A percentile compares a stretch with the other conserved stretches of the same genome.
phyloP scores from a whole-genome alignment of 2,113 vertebrate species.

The Anguilla rostrata region DNA sequence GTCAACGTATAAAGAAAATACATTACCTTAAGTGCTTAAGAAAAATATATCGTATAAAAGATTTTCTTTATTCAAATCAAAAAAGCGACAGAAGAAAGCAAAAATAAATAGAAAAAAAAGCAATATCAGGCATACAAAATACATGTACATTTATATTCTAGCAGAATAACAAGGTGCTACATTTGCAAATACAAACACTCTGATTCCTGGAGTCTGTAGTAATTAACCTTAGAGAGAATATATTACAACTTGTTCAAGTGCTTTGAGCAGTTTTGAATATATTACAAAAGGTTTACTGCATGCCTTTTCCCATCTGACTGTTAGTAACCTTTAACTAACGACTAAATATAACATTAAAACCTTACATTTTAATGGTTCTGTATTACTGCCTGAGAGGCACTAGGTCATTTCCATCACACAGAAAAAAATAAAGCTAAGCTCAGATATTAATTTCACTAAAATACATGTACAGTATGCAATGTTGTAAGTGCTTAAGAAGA shows the following conservation, averaged over 20 bases:
- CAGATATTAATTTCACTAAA: constrained; percentile 7
- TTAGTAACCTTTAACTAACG: constrained; percentile 1
- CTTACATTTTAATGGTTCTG: constrained; percentile 17
- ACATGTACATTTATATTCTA: constrained; percentile 41
- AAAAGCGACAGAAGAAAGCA: constrained; percentile 31
- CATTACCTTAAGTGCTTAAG: constrained; percentile 32
- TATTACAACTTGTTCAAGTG: constrained; percentile 60
- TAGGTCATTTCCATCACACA: constrained; percentile 9
- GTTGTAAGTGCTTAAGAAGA: constrained; percentile 37
- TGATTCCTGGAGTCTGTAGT: constrained; percentile 18
- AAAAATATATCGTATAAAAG: constrained; percentile 13
- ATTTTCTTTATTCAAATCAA: constrained; percentile 18
- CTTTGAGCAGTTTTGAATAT: constrained; percentile 37
- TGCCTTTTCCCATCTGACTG: not conserved
- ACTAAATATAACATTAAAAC: constrained; percentile 2
- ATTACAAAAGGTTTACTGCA: constrained; percentile 26
- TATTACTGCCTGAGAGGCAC: not conserved
- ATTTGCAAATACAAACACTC: constrained; percentile 21
- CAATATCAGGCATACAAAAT: constrained; percentile 35
- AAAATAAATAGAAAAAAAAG: constrained; percentile 43
- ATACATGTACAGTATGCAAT: constrained; percentile 2
- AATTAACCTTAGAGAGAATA: constrained; percentile 48
- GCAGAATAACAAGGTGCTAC: constrained; percentile 33
- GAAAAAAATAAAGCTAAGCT: constrained; percentile 12
- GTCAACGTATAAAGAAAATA: not conserved